Percentiles rank a stretch among this genome's conserved stretches.
These are phyloP conservation scores for Leuctra nigra DNA, from an alignment of 2,888 invertebrate species.

Conservation along the genomic window DNA sequence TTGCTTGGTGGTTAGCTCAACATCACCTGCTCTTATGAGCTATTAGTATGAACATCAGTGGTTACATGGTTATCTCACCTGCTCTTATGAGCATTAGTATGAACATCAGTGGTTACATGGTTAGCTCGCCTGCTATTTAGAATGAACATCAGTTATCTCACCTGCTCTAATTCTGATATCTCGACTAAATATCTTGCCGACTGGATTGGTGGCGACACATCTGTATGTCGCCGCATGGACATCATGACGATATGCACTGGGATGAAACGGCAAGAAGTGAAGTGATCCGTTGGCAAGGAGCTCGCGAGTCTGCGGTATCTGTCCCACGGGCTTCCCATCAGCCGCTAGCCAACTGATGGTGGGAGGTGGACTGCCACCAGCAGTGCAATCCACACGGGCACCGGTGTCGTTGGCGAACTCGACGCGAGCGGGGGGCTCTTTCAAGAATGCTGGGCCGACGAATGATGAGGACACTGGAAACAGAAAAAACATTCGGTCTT, in stretches of 20 bases:
- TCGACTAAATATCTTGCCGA: constrained; percentile 34
- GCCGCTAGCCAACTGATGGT: constrained; percentile 32
- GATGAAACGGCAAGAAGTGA: constrained; percentile 34
- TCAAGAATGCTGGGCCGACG: constrained; percentile 33
- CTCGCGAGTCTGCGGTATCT: constrained; percentile 32
- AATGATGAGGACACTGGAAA: constrained; percentile 23
- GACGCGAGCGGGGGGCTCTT: constrained; percentile 34
- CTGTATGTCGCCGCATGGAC: constrained; percentile 34
- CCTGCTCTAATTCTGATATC: constrained; percentile 35
- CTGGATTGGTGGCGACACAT: constrained; percentile 34
- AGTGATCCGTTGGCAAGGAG: constrained; percentile 33
- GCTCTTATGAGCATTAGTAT: no score
- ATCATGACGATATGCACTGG: constrained; percentile 35
- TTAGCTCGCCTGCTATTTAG: no score
- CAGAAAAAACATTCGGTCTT: constrained; percentile 1
- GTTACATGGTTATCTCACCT: no score
- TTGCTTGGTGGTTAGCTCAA: no score
- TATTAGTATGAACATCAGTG: no score
- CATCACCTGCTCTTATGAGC: no score
- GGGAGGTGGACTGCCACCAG: constrained; percentile 33
- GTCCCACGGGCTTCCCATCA: constrained; percentile 32
- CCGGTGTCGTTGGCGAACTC: constrained; percentile 35
- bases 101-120: no score
- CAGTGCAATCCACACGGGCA: constrained; percentile 33
- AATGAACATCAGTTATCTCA: no score